A percentile compares a stretch with the other conserved stretches of the same genome.
Conservation (phyloP, 2,888 invertebrate species). For the Antheraea yamamai region DNA sequence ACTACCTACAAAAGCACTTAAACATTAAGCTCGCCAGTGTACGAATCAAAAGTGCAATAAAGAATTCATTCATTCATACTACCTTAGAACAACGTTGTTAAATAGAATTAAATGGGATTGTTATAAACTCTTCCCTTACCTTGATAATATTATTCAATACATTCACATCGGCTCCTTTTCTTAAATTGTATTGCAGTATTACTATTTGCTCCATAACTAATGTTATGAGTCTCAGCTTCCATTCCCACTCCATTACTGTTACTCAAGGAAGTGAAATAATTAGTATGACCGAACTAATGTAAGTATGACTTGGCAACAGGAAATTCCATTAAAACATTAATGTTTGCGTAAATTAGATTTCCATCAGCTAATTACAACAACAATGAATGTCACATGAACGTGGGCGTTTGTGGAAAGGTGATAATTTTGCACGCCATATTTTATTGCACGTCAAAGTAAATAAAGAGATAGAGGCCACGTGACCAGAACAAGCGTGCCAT, state of each 20-base stretch:
- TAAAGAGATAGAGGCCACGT: conserved; percentile 77
- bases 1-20: too few species aligned
- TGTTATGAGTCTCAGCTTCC: neutral
- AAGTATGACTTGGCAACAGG: conserved; percentile 1
- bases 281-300: conserved; percentile 4
- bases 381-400: conserved; percentile 13
- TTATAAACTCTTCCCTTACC: too few species aligned
- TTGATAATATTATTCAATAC: too few species aligned
- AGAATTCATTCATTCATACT: too few species aligned
- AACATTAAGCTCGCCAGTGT: too few species aligned
- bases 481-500: conserved; percentile 64
- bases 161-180: neutral
- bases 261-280: conserved; percentile 5
- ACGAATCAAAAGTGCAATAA: too few species aligned
- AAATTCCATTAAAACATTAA: conserved; percentile 10
- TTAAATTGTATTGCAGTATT: too few species aligned
- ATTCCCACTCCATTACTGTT: neutral
- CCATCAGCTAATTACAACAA: conserved; percentile 13
- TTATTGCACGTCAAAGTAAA: conserved; percentile 67
- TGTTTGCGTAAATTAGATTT: conserved; percentile 7
- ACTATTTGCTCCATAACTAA: neutral
- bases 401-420: conserved; percentile 36
- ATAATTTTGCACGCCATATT: conserved; percentile 59
- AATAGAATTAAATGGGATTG: too few species aligned
- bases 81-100: too few species aligned